Conservation (phyloP, 2,113 vertebrate genomes). For the Malurus melanocephalus region DNA sequence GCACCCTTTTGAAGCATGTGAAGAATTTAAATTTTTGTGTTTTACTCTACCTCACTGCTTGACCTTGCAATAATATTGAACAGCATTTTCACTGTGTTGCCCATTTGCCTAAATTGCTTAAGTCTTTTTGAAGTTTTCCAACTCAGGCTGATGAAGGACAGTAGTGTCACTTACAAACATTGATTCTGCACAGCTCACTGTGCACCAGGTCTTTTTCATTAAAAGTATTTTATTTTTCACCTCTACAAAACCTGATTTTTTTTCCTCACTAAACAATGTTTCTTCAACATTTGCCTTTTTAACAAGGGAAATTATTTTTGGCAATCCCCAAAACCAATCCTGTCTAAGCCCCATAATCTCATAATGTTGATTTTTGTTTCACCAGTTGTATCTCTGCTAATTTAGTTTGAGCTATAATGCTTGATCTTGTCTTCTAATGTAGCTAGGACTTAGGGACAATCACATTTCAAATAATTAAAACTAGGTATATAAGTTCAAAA, state of each 20-base stretch:
- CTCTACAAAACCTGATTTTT: neutral
- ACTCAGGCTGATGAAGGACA: neutral
- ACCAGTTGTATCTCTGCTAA: neutral
- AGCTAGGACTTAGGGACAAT: neutral
- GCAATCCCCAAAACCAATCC: neutral
- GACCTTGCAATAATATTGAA: conserved; percentile 10
- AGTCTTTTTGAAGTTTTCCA: neutral
- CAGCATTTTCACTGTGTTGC: neutral
- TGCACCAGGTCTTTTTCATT: neutral
- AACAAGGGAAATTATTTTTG: neutral
- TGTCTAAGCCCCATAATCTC: neutral
- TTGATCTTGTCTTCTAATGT: neutral
- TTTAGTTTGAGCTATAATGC: neutral
- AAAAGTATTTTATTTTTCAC: neutral
- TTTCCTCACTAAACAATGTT: neutral
- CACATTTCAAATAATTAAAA: neutral
- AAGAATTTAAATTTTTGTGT: neutral
- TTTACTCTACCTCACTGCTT: neutral
- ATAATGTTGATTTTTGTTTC: neutral
- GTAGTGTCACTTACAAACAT: neutral
- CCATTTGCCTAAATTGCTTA: neutral
- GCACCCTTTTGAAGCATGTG: neutral
- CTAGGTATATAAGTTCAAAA: neutral
- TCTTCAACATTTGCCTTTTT: neutral
- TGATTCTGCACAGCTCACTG: neutral